phyloP scores from a whole-genome alignment of 2,113 vertebrate genomes.

The Synchiropus splendidus region DNA sequence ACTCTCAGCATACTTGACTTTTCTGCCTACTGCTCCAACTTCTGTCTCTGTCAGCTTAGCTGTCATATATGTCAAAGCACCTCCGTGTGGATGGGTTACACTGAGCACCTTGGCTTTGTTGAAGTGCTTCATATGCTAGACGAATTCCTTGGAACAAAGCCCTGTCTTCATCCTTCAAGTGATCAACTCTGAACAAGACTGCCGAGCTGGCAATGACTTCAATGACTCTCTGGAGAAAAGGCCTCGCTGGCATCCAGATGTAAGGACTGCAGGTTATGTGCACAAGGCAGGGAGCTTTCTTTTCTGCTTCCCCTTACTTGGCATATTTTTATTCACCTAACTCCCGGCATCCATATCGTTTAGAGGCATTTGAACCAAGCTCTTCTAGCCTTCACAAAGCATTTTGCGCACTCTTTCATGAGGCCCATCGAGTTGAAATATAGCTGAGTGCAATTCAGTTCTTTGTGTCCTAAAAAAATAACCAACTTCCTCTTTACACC shows the following conservation, averaged over 20 bases:
- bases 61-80: too few species aligned
- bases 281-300: background rate
- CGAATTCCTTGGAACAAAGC: constrained; percentile 24
- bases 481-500: too few species aligned
- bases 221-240: constrained; percentile 22
- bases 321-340: background rate
- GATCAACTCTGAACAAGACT: constrained; percentile 18
- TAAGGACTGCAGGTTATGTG: constrained; percentile 12
- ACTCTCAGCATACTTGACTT: too few species aligned
- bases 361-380: background rate
- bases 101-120: too few species aligned
- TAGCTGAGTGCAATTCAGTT: too few species aligned
- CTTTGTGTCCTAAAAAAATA: too few species aligned
- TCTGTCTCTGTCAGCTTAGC: too few species aligned
- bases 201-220: constrained; percentile 34
- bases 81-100: too few species aligned
- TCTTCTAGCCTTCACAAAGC: background rate
- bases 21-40: too few species aligned
- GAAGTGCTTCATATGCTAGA: constrained; percentile 15
- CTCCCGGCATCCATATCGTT: background rate
- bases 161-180: constrained; percentile 23
- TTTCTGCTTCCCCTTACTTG: too few species aligned
- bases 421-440: too few species aligned
- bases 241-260: constrained; percentile 13
- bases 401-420: too few species aligned